Evolutionary conservation across 2,797 vertebrate genomes (phyloP).

Genomic region (Lepus townsendii): DNA sequence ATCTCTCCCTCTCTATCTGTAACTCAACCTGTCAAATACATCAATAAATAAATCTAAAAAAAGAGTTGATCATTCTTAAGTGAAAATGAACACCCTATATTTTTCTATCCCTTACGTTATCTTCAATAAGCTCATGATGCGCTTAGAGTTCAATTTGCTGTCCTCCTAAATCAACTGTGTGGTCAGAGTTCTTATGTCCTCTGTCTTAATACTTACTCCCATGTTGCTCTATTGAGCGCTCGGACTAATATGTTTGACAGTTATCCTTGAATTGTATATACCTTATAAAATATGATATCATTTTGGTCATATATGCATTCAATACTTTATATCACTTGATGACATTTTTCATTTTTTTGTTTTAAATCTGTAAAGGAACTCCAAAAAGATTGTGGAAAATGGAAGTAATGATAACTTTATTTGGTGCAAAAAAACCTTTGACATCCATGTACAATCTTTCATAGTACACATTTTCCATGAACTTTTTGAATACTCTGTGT

Average conservation of each 20-base stretch:
- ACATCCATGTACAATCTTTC: too few species aligned
- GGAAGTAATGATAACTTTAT: too few species aligned
- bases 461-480: too few species aligned
- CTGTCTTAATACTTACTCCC: not conserved
- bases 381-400: too few species aligned
- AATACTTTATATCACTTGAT: not conserved
- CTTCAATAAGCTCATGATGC: not conserved
- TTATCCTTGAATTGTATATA: not conserved
- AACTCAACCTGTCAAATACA: too few species aligned
- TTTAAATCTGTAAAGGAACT: not conserved
- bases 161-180: not conserved
- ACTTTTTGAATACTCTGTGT: too few species aligned
- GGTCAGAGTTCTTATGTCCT: not conserved
- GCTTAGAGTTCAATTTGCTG: not conserved
- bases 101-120: not conserved
- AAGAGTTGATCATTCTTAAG: not conserved
- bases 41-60: too few species aligned
- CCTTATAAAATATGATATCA: not conserved
- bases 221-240: not conserved
- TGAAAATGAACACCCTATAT: not conserved
- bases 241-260: not conserved
- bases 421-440: too few species aligned
- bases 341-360: not conserved
- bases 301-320: not conserved
- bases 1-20: too few species aligned